phyloP scores from a whole-genome alignment of 1,140 invertebrate genomes.

The Triops longicaudatus region DNA sequence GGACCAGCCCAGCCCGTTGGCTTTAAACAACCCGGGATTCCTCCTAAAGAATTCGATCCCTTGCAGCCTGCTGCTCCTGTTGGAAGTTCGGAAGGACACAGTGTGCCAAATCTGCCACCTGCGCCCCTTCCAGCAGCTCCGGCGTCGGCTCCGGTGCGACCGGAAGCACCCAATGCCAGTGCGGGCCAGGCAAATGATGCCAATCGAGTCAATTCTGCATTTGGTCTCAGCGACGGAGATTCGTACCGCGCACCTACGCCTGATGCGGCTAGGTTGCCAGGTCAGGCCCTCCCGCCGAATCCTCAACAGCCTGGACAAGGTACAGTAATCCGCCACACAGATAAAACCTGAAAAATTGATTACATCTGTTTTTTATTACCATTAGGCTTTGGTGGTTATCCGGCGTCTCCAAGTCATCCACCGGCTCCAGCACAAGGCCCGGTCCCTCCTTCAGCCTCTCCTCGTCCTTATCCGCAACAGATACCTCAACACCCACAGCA shows the following conservation, averaged over 20 bases:
- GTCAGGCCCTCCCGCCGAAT: not conserved
- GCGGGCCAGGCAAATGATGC: not conserved
- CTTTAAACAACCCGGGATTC: constrained; percentile 10
- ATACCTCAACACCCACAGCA: not conserved
- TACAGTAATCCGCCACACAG: too few relatives aligned
- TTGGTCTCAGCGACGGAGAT: not conserved
- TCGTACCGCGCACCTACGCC: not conserved
- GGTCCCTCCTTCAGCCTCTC: not conserved
- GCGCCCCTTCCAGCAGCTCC: not conserved
- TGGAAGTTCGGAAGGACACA: not conserved
- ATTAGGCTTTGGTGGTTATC: not conserved
- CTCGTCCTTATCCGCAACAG: constrained; percentile 17
- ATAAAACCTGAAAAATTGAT: too few relatives aligned
- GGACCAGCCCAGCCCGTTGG: not conserved
- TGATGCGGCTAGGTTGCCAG: not conserved
- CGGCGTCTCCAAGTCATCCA: not conserved
- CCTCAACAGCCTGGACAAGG: not conserved
- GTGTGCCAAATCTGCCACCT: not conserved
- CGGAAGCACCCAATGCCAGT: not conserved
- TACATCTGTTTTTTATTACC: too few relatives aligned
- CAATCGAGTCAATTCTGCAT: not conserved
- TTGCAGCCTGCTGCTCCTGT: constrained; percentile 20
- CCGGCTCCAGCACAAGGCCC: not conserved
- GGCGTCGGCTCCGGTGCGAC: not conserved
- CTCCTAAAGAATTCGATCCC: constrained; percentile 26